phyloP scores from a whole-genome alignment of 2,113 vertebrate genomes.

The Columba livia region DNA sequence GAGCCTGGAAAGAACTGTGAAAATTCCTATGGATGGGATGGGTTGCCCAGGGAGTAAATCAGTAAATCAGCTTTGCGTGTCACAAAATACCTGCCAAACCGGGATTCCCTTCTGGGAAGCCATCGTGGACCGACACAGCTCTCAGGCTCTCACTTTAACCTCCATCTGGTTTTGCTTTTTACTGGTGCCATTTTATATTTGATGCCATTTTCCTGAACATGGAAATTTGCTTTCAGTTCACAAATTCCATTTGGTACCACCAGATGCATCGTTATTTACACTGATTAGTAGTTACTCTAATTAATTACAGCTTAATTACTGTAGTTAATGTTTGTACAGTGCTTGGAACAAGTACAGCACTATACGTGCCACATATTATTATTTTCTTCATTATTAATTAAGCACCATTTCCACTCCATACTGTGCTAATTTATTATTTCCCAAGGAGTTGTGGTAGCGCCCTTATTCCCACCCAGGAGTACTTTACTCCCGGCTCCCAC shows the following conservation, averaged over 20 bases:
- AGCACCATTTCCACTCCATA: slow-evolving; percentile 26
- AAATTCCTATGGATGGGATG: not conserved
- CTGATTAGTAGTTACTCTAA: slow-evolving; percentile 69
- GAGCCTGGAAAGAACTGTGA: not conserved
- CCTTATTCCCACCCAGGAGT: not conserved
- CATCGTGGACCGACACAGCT: rapidly evolving
- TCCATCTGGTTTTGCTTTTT: not conserved
- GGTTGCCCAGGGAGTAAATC: not conserved
- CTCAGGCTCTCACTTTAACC: not conserved
- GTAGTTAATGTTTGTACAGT: slow-evolving; percentile 67
- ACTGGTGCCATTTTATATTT: slow-evolving; percentile 21
- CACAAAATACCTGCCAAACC: not conserved
- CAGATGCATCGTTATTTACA: slow-evolving; percentile 71
- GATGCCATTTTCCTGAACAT: not conserved
- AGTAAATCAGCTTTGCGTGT: not conserved
- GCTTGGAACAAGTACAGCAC: slow-evolving; percentile 59
- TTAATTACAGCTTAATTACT: slow-evolving; percentile 71
- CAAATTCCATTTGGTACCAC: slow-evolving; percentile 56
- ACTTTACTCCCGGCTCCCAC: not conserved
- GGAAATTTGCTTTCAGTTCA: slow-evolving; percentile 60
- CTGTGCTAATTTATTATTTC: slow-evolving; percentile 33
- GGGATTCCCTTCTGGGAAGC: not conserved
- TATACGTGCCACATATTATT: slow-evolving; percentile 52
- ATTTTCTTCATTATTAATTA: slow-evolving; percentile 50
- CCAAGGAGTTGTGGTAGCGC: not conserved